These are phyloP conservation scores for Herpailurus yagouaroundi DNA, from an alignment of 2,113 vertebrate species.

Conservation along the genomic window DNA sequence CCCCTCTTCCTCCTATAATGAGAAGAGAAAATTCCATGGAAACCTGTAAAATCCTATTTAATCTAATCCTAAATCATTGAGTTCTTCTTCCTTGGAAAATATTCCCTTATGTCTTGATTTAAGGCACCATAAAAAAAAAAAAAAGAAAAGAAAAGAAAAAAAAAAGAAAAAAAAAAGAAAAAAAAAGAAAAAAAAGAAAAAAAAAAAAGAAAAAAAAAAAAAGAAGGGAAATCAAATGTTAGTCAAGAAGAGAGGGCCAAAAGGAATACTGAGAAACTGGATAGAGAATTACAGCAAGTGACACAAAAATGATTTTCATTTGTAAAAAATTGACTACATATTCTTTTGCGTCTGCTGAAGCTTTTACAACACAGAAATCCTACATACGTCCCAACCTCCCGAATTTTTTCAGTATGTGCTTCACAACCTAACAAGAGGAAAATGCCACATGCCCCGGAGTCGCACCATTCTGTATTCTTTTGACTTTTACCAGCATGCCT, in stretches of 20 bases:
- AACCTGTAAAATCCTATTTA: background rate
- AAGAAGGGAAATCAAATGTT: background rate
- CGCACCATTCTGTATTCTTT: background rate
- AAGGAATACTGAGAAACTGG: background rate
- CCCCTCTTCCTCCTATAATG: background rate
- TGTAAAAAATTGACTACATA: background rate
- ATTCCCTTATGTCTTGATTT: background rate
- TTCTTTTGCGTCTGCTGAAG: background rate
- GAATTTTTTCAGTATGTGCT: background rate
- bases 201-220: background rate
- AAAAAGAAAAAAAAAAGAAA: background rate
- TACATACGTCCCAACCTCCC: background rate
- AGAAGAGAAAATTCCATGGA: background rate
- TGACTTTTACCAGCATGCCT: background rate
- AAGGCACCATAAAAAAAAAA: background rate
- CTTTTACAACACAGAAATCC: background rate
- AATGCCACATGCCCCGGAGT: background rate
- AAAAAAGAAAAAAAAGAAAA: conserved; percentile 17
- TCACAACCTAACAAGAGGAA: background rate
- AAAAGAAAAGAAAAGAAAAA: conserved; percentile 46
- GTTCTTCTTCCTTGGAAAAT: conserved; percentile 30
- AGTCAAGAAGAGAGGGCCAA: background rate
- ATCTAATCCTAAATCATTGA: background rate
- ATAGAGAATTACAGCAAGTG: background rate
- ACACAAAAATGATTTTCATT: background rate